These are phyloP conservation scores for Pocillopora damicornis DNA, from an alignment of 64 coral and sea anemone species.

Conservation along the genomic window DNA sequence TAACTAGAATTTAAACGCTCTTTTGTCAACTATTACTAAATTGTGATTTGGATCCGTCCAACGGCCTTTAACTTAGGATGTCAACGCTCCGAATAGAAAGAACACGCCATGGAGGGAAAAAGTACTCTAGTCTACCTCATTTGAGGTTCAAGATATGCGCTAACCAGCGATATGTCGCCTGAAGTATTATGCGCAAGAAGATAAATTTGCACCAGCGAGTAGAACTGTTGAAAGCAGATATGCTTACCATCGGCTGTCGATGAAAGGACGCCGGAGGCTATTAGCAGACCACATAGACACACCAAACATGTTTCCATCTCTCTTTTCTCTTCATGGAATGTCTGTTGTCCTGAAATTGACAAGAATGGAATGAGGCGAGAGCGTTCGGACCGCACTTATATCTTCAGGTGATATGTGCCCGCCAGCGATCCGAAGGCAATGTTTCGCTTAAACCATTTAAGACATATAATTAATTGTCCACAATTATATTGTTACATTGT, in stretches of 20 bases:
- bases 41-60: background rate
- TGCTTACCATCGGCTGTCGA: slow-evolving; percentile 42
- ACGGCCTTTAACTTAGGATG: background rate
- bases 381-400: slow-evolving; percentile 17
- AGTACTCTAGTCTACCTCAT: background rate
- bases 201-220: background rate
- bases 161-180: background rate
- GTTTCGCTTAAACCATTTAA: slow-evolving; percentile 78
- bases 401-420: slow-evolving; percentile 54
- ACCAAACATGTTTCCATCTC: slow-evolving; percentile 69
- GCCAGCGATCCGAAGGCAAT: slow-evolving; percentile 23
- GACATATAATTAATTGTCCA: slow-evolving; percentile 90
- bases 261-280: slow-evolving; percentile 42
- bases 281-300: slow-evolving; percentile 49
- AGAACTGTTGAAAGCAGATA: slow-evolving; percentile 42
- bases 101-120: background rate
- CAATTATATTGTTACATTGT: slow-evolving; percentile 97
- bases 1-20: slow-evolving; percentile 65
- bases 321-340: slow-evolving; percentile 48
- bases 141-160: background rate
- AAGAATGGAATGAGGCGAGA: slow-evolving; percentile 15
- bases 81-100: background rate
- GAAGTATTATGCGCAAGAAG: background rate
- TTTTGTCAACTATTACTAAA: slow-evolving; percentile 33
- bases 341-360: slow-evolving; percentile 39